A percentile compares a stretch with the other conserved stretches of the same genome.
These are phyloP conservation scores for Tetranychus urticae DNA, from an alignment of 1,140 invertebrate genomes.

Conservation along the genomic window DNA sequence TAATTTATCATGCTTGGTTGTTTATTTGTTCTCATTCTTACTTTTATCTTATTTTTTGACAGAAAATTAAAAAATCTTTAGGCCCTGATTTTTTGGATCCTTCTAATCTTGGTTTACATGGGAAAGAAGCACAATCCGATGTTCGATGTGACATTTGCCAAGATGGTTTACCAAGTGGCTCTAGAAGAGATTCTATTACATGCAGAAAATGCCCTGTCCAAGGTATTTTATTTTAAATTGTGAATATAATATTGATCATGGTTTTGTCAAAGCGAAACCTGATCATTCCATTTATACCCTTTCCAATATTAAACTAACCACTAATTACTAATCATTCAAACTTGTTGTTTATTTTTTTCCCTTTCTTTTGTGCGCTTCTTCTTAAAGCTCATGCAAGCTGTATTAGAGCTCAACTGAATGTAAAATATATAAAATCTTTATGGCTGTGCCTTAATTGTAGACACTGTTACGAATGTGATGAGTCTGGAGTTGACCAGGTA, in stretches of 20 bases:
- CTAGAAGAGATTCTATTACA: not conserved
- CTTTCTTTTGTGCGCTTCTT: too few species aligned
- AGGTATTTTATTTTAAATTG: not conserved
- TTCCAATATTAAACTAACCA: too few species aligned
- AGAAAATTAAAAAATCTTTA: constrained; percentile 9
- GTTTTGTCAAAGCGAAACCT: too few species aligned
- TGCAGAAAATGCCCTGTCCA: not conserved
- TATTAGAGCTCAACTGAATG: not conserved
- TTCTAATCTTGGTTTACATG: constrained; percentile 1
- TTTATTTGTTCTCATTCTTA: not conserved
- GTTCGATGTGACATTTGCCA: constrained; percentile 2
- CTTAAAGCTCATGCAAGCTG: not conserved
- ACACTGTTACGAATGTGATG: not conserved
- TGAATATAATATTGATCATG: too few species aligned
- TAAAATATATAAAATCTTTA: not conserved
- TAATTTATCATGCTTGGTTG: not conserved
- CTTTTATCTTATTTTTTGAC: not conserved
- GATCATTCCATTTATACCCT: too few species aligned
- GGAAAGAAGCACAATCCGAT: not conserved
- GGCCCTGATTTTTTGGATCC: constrained; percentile 7
- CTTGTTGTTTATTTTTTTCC: too few species aligned
- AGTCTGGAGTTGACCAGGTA: not conserved
- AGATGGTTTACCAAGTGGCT: not conserved
- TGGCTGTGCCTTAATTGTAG: not conserved
- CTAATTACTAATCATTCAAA: too few species aligned